These are phyloP conservation scores for Dromococcyx pavoninus DNA, from an alignment of 2,797 vertebrate genomes.

Conservation along the genomic window DNA sequence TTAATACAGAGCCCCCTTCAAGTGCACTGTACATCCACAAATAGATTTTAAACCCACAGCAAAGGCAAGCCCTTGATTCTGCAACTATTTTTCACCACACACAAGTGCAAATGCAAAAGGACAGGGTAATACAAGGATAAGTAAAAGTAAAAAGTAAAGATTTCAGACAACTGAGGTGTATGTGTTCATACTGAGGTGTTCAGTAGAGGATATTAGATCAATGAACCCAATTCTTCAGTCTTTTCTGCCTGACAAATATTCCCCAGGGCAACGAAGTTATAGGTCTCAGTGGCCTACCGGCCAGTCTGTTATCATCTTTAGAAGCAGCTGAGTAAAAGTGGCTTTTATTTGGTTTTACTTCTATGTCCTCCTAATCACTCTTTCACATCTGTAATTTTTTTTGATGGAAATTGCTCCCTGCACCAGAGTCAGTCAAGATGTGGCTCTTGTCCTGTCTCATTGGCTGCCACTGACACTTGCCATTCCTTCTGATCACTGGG, in stretches of 20 bases:
- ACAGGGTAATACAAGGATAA: not conserved
- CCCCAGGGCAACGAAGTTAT: not conserved
- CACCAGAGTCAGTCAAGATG: not conserved
- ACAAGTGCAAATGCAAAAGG: not conserved
- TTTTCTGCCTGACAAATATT: not conserved
- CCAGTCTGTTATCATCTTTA: not conserved
- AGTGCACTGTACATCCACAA: not conserved
- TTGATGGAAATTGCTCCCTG: not conserved
- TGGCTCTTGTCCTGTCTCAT: not conserved
- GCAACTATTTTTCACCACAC: not conserved
- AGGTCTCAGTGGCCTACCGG: not conserved
- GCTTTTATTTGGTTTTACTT: not conserved
- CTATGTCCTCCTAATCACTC: not conserved
- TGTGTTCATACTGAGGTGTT: not conserved
- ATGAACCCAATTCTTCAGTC: not conserved
- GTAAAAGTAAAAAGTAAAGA: not conserved
- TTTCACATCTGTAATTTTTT: not conserved
- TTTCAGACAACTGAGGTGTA: not conserved
- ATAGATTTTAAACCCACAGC: not conserved
- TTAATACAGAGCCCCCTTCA: not conserved
- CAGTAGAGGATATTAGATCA: not conserved
- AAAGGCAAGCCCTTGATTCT: not conserved
- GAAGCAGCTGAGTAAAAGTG: not conserved
- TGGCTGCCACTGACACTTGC: fast-evolving
- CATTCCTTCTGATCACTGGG: not conserved